Conservation (phyloP, 2,888 invertebrate species). For the Cosmorhoe ocellata region DNA sequence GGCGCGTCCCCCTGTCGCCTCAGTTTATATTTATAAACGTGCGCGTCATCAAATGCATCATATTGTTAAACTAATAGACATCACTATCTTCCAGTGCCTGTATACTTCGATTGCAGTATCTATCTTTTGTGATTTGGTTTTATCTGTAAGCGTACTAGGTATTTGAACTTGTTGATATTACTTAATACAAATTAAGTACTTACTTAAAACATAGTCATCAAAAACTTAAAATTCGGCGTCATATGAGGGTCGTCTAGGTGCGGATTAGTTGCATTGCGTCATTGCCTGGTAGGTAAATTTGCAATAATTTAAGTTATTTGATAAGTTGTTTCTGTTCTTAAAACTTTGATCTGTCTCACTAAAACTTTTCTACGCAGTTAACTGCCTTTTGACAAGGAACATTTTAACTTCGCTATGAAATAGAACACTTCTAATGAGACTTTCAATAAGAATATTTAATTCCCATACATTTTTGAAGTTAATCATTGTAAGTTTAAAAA, state of each 20-base stretch:
- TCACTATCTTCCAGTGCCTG: conserved; percentile 41
- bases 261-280: conserved; percentile 37
- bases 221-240: conserved; percentile 16
- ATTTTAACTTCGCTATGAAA: no score
- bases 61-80: conserved; percentile 59
- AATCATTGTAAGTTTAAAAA: no score
- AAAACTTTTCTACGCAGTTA: background rate
- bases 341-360: no score
- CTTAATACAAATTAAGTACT: background rate
- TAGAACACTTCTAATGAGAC: no score
- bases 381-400: no score
- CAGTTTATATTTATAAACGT: conserved; percentile 71
- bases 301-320: background rate
- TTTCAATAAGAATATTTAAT: no score
- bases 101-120: conserved; percentile 15
- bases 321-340: background rate
- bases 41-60: conserved; percentile 62
- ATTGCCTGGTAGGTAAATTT: conserved; percentile 32
- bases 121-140: conserved; percentile 4
- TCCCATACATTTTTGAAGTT: no score
- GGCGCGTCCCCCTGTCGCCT: conserved; percentile 77
- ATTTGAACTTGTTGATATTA: conserved; percentile 12
- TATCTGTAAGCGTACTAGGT: conserved; percentile 7
- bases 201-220: background rate
- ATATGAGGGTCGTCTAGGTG: no score